These are phyloP conservation scores for Cactoblastis cactorum DNA, from an alignment of 2,888 invertebrate species.

Conservation along the genomic window DNA sequence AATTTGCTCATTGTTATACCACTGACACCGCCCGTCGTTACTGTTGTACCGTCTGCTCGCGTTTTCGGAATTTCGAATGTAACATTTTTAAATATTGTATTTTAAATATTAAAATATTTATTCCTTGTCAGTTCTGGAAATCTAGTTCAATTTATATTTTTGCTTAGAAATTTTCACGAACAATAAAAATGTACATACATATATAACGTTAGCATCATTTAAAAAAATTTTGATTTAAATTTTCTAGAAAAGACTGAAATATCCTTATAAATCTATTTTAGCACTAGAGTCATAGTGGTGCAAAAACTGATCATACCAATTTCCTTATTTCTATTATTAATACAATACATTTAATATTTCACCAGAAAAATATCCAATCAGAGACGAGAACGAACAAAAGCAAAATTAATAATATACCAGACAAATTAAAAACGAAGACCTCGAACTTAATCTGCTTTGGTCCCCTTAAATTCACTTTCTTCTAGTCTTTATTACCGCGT, in stretches of 20 bases:
- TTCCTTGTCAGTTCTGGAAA: too few species aligned
- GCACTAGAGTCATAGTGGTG: too few species aligned
- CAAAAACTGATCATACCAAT: too few species aligned
- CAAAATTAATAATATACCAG: constrained; percentile 59
- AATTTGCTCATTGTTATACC: constrained; percentile 31
- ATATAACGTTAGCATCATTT: too few species aligned
- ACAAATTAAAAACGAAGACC: constrained; percentile 73
- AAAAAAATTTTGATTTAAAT: too few species aligned
- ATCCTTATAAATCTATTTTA: too few species aligned
- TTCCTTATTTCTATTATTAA: background rate
- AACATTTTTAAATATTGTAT: too few species aligned
- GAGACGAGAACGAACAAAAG: constrained; percentile 31
- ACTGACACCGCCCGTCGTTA: background rate
- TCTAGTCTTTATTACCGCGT: constrained; percentile 81
- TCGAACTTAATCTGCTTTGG: constrained; percentile 73
- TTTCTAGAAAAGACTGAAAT: too few species aligned
- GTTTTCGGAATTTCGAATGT: background rate
- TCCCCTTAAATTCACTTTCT: constrained; percentile 82
- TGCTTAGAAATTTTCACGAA: too few species aligned
- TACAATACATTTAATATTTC: background rate
- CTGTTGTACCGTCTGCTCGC: background rate
- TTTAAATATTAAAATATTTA: background rate
- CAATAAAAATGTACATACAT: too few species aligned
- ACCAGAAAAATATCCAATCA: constrained; percentile 17
- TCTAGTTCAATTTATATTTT: too few species aligned